phyloP scores from a whole-genome alignment of 2,113 vertebrate genomes.

The Colinus virginianus region DNA sequence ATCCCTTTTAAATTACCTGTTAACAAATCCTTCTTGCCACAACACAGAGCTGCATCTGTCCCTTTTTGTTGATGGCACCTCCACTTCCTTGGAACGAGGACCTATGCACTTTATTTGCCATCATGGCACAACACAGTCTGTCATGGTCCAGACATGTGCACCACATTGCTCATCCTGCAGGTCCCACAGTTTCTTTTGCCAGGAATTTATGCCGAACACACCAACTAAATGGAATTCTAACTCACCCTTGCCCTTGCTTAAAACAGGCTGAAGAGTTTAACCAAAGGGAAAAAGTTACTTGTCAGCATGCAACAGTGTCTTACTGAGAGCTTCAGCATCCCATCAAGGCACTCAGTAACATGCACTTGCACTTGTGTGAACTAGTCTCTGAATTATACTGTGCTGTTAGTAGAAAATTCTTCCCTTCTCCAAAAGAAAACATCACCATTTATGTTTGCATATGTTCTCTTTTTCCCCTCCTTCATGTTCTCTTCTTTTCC shows the following conservation, averaged over 20 bases:
- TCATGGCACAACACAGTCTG: background rate
- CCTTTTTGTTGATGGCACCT: background rate
- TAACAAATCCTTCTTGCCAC: background rate
- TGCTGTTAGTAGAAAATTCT: background rate
- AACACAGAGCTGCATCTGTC: background rate
- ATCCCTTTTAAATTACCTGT: background rate
- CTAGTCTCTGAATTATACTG: background rate
- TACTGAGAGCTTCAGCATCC: background rate
- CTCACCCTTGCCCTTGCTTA: background rate
- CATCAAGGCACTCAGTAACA: background rate
- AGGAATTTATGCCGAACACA: background rate
- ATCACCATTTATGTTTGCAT: background rate
- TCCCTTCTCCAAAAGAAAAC: background rate
- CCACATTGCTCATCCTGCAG: background rate
- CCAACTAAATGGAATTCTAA: background rate
- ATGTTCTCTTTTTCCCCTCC: accelerated
- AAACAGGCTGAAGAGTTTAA: background rate
- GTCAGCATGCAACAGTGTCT: background rate
- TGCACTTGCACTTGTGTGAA: background rate
- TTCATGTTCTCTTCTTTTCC: background rate
- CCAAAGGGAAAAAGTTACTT: background rate
- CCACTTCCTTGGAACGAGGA: background rate
- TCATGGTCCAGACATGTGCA: background rate
- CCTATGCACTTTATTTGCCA: background rate
- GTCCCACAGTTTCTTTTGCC: background rate